phyloP scores from a whole-genome alignment of 2,888 invertebrate genomes.

The Drosophila quinaria region DNA sequence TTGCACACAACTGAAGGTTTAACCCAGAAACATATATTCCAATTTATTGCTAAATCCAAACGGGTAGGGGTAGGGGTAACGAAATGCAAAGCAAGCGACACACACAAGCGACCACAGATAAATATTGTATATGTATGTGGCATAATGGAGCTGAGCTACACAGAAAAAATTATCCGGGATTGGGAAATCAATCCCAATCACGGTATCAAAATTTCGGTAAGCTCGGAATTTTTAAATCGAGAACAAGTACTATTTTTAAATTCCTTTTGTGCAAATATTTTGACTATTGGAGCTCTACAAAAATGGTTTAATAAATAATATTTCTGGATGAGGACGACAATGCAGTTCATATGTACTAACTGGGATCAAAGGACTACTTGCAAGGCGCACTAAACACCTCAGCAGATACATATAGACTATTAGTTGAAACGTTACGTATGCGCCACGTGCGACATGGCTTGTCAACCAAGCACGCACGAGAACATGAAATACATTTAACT shows the following conservation, averaged over 20 bases:
- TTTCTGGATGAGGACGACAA: background rate
- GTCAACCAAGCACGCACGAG: conserved; percentile 21
- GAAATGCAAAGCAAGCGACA: conserved; percentile 13
- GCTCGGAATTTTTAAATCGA: too few relatives aligned
- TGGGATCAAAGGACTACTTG: background rate
- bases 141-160: background rate
- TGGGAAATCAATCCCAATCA: too few relatives aligned
- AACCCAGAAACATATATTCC: conserved; percentile 80
- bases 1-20: conserved; percentile 64
- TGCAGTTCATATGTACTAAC: background rate
- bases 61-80: background rate
- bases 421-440: conserved; percentile 27
- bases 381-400: background rate
- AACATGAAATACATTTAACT: conserved; percentile 66
- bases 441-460: conserved; percentile 27
- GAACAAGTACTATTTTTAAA: too few relatives aligned
- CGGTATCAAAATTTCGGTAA: too few relatives aligned
- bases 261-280: too few relatives aligned
- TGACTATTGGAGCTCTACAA: too few relatives aligned
- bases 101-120: background rate
- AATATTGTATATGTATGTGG: too few relatives aligned
- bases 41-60: conserved; percentile 48
- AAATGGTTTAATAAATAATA: too few relatives aligned
- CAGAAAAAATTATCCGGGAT: too few relatives aligned
- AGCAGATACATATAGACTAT: background rate